These are phyloP conservation scores for Leucoma salicis DNA, from an alignment of 2,888 invertebrate species.

Conservation along the genomic window DNA sequence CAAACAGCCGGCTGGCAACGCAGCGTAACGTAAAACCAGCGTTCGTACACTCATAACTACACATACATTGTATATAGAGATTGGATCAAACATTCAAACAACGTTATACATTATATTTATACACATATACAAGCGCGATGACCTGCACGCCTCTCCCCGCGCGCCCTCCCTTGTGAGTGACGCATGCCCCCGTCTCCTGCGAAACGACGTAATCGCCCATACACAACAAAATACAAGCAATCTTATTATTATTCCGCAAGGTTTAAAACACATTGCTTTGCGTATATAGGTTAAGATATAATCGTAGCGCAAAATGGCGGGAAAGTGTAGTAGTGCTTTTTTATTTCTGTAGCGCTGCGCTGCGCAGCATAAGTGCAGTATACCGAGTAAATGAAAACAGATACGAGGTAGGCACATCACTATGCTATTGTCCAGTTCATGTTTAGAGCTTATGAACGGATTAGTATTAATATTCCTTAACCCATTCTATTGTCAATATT, in stretches of 20 bases:
- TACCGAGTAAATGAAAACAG: slow-evolving; percentile 67
- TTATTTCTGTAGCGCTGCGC: slow-evolving; percentile 62
- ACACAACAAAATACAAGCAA: slow-evolving; percentile 26
- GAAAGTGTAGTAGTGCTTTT: slow-evolving; percentile 72
- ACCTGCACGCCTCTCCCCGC: slow-evolving; percentile 57
- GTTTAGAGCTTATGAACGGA: slow-evolving; percentile 35
- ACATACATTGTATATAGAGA: slow-evolving; percentile 34
- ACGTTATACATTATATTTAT: slow-evolving; percentile 45
- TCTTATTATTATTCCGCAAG: slow-evolving; percentile 30
- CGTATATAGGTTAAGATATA: slow-evolving; percentile 40
- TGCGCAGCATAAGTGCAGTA: slow-evolving; percentile 65
- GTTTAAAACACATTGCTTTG: slow-evolving; percentile 24
- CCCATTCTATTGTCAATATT: too few species aligned
- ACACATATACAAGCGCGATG: slow-evolving; percentile 65
- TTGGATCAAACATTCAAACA: slow-evolving; percentile 59
- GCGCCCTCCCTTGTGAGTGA: slow-evolving; percentile 62
- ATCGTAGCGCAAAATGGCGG: slow-evolving; percentile 31
- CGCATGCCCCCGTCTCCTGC: slow-evolving; percentile 49
- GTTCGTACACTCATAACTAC: slow-evolving; percentile 46
- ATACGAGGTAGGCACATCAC: too few species aligned
- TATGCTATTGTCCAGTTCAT: slow-evolving; percentile 21
- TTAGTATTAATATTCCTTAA: too few species aligned
- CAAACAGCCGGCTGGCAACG: slow-evolving; percentile 70
- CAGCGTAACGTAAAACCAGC: slow-evolving; percentile 58
- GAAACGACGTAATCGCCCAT: slow-evolving; percentile 45